Evolutionary conservation across 2,888 invertebrate species (phyloP), one percentile per base, ranked within the genome.

Genomic region (Andrena praecox): DNA sequence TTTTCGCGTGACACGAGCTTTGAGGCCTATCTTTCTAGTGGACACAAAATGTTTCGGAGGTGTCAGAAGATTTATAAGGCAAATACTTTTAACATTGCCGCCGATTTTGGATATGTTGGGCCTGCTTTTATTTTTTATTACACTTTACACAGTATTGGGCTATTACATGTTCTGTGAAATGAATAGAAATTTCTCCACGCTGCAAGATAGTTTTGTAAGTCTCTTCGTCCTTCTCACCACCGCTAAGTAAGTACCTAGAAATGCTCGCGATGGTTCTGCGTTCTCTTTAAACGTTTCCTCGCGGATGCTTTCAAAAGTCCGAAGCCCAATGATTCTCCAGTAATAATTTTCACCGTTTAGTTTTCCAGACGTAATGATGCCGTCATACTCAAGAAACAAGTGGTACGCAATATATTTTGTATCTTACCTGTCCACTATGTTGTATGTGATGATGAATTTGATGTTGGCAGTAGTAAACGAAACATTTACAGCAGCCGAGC

Each of bases 311-410:
- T 35, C 31, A 20, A 8, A 7, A 10, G 20, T 16, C 20, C 20
- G 20, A 12, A 20, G 27, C 31, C 24, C 54, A 63, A 66, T 54
- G 54, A n/a, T 0, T n/a, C n/a, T 31, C 29, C 20, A 24, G 10
- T 77, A 73, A 77, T 7, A 24, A 27, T 56, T 42, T 42, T 68
- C 6, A 33, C 16, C 24, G 12, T 54, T 73, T 94, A 98, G 98
- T 94, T 98, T 97, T 94, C 98, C 98, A 2, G 98, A 98, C 93
- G 97, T 98, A 27, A 98, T 98, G 98, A 98, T 98, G 98, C 97
- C 97, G 5, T 96, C 98, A 0, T 98, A 98, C 93, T 96, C 97
- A 31, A 95, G 95, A 90, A 97, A 96, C 52, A 96, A 96, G 92
- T 97, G 97, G 96, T 97, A 97, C 91, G 97, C 97, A n/a, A 94